Percentiles rank a stretch among this genome's conserved stretches.
Conservation (phyloP, 2,113 vertebrate species). For the Myotis brandtii region DNA sequence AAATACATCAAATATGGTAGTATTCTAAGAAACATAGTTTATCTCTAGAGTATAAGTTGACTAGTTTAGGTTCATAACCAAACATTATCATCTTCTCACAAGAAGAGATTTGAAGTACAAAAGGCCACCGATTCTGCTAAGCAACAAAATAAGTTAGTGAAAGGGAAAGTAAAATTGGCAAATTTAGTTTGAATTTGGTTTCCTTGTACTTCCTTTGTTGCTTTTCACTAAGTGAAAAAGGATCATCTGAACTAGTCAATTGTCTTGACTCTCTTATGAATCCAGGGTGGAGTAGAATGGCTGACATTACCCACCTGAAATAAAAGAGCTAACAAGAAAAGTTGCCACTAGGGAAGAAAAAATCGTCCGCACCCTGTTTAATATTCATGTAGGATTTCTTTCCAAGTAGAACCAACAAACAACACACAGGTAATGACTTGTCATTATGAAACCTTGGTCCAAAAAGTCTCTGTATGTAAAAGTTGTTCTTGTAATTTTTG, state of each 20-base stretch:
- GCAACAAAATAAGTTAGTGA: conserved; percentile 20
- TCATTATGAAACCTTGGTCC: not conserved
- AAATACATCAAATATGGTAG: conserved; percentile 63
- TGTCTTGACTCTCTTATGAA: not conserved
- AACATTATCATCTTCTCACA: conserved; percentile 40
- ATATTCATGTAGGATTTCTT: not conserved
- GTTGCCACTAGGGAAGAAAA: not conserved
- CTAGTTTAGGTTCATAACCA: conserved; percentile 68
- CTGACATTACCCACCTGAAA: not conserved
- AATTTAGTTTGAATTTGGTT: conserved; percentile 25
- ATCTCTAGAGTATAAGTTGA: conserved; percentile 55
- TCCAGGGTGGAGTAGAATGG: not conserved
- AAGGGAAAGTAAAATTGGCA: not conserved
- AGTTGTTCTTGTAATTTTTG: conserved; percentile 42
- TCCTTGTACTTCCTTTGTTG: not conserved
- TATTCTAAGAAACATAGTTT: conserved; percentile 43
- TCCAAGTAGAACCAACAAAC: not conserved
- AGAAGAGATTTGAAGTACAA: conserved; percentile 64
- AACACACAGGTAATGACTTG: conserved; percentile 22
- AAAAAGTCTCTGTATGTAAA: not conserved
- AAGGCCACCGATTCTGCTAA: conserved; percentile 56
- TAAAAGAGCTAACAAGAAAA: not conserved
- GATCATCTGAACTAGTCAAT: not conserved
- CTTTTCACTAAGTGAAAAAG: not conserved
- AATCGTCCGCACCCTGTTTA: not conserved